Evolutionary conservation across 2,888 invertebrate genomes (phyloP).

Genomic region (Chrysopilus asiliformis): DNA sequence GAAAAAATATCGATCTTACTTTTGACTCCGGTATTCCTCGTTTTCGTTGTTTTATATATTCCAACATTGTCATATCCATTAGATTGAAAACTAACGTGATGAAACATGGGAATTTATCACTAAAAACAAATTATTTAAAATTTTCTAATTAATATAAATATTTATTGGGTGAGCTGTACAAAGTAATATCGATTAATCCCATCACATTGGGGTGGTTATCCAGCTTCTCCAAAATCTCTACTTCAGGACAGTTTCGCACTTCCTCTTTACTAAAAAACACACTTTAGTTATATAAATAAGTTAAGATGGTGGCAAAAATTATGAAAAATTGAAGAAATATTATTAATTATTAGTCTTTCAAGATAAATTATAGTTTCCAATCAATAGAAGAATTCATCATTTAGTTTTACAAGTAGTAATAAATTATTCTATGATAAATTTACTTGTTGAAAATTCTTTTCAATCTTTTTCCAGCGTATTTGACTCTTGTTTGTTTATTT

Average conservation of each 20-base stretch:
- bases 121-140: constrained; percentile 21
- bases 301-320: too few species aligned
- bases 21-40: constrained; percentile 39
- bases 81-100: constrained; percentile 50
- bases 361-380: neutral
- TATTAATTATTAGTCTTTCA: neutral
- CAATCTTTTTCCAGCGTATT: constrained; percentile 49
- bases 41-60: constrained; percentile 43
- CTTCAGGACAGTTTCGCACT: constrained; percentile 42
- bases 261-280: constrained; percentile 35
- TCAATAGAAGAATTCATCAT: too few species aligned
- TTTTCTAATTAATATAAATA: neutral
- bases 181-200: constrained; percentile 47
- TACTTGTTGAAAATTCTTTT: constrained; percentile 47
- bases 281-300: too few species aligned
- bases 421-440: too few species aligned
- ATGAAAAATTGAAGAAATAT: neutral
- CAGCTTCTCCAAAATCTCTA: constrained; percentile 46
- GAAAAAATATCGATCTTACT: constrained; percentile 45
- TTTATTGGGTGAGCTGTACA: constrained; percentile 36
- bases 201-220: constrained; percentile 47
- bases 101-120: constrained; percentile 44
- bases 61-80: constrained; percentile 58
- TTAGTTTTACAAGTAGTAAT: too few species aligned
- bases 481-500: constrained; percentile 39